These are phyloP conservation scores for Nephrotoma guestfalica DNA, from an alignment of 2,888 invertebrate species.

Conservation along the genomic window DNA sequence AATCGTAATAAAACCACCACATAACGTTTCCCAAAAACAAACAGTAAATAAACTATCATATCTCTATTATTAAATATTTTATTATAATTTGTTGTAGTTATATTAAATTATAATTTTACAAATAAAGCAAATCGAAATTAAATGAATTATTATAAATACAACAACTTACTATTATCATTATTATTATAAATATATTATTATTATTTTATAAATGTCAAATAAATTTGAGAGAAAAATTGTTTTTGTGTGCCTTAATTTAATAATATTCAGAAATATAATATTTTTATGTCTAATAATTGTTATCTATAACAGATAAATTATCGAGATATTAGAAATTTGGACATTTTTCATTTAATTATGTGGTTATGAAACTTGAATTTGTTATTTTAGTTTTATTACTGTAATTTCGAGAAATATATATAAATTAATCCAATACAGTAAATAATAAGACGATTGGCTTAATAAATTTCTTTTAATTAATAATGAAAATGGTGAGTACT, in stretches of 20 bases:
- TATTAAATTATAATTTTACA: neutral
- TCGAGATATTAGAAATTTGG: neutral
- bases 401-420: neutral
- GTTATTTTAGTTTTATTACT: neutral
- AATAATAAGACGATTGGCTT: neutral
- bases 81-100: neutral
- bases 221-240: neutral
- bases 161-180: neutral
- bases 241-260: neutral
- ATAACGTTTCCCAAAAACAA: neutral
- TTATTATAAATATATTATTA: neutral
- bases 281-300: neutral
- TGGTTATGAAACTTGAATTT: neutral
- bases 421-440: neutral
- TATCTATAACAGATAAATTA: neutral
- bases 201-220: neutral
- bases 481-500: neutral
- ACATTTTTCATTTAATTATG: neutral
- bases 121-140: neutral
- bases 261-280: neutral
- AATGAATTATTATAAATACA: neutral
- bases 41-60: neutral
- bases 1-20: neutral
- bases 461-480: neutral
- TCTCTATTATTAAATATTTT: neutral